Conservation (phyloP, 2,888 invertebrate genomes). For the Aspidapion aeneum region DNA sequence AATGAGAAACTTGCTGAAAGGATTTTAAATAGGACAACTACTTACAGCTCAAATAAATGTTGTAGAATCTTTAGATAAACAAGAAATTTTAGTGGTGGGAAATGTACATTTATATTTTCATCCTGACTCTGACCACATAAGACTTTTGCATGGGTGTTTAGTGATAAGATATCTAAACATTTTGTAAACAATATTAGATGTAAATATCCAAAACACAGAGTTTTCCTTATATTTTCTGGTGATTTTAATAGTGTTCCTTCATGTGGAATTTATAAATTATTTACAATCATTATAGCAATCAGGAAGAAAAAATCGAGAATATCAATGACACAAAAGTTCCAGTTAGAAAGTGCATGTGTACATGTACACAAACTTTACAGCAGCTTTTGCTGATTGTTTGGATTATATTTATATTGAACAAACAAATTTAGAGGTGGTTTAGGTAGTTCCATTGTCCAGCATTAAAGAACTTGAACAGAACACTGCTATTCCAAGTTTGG, state of each 20-base stretch:
- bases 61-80: conserved; percentile 52
- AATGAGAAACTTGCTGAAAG: conserved; percentile 58
- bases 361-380: conserved; percentile 82
- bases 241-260: conserved; percentile 91
- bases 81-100: conserved; percentile 60
- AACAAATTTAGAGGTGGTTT: conserved; percentile 57
- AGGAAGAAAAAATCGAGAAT: conserved; percentile 59
- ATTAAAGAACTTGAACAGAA: conserved; percentile 70
- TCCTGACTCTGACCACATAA: conserved; percentile 85
- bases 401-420: conserved; percentile 89
- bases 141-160: conserved; percentile 79
- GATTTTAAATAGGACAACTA: conserved; percentile 63
- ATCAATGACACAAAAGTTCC: conserved; percentile 64
- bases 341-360: conserved; percentile 81
- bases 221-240: conserved; percentile 80
- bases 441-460: conserved; percentile 79
- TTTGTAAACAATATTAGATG: conserved; percentile 40
- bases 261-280: conserved; percentile 77
- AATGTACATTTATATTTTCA: conserved; percentile 95
- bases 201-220: conserved; percentile 35
- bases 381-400: conserved; percentile 78
- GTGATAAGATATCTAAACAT: conserved; percentile 67
- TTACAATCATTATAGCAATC: conserved; percentile 78
- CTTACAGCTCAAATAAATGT: conserved; percentile 59
- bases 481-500: conserved; percentile 80